These are phyloP conservation scores for Oxyteleia sp. DNA, from an alignment of 2,888 invertebrate genomes.

Conservation along the genomic window DNA sequence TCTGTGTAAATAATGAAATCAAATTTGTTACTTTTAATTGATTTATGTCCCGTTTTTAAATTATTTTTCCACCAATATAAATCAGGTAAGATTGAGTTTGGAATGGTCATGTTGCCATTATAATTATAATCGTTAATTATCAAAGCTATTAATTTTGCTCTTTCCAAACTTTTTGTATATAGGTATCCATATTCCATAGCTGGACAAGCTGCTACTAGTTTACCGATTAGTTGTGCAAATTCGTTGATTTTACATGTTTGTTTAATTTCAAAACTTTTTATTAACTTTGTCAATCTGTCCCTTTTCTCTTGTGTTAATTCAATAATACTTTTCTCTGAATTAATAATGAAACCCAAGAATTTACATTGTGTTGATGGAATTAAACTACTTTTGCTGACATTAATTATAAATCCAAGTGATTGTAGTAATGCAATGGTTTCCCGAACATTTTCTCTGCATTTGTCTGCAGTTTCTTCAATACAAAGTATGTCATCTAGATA, in stretches of 20 bases:
- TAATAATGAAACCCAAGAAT: slow-evolving; percentile 13
- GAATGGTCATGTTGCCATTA: slow-evolving; percentile 21
- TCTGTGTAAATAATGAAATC: slow-evolving; percentile 21
- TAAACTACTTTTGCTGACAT: not conserved
- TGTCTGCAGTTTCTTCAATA: not conserved
- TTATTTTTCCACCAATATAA: slow-evolving; percentile 37
- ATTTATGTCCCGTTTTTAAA: not conserved
- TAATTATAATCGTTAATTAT: slow-evolving; percentile 22
- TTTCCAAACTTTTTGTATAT: slow-evolving; percentile 43
- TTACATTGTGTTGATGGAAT: not conserved
- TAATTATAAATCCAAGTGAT: slow-evolving; percentile 8
- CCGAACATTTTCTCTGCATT: not conserved
- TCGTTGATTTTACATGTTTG: not conserved
- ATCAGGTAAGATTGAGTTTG: not conserved
- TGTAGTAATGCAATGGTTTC: not conserved
- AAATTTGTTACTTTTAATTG: slow-evolving; percentile 20
- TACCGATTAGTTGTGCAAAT: no score
- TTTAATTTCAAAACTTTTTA: not conserved
- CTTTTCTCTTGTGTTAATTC: no score
- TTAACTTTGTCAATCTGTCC: not conserved
- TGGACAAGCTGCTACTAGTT: no score
- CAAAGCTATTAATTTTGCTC: slow-evolving; percentile 27
- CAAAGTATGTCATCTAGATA: slow-evolving; percentile 39
- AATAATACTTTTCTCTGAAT: not conserved
- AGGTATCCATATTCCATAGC: no score